phyloP scores from a whole-genome alignment of 2,113 vertebrate species.

The Poecilia latipinna region DNA sequence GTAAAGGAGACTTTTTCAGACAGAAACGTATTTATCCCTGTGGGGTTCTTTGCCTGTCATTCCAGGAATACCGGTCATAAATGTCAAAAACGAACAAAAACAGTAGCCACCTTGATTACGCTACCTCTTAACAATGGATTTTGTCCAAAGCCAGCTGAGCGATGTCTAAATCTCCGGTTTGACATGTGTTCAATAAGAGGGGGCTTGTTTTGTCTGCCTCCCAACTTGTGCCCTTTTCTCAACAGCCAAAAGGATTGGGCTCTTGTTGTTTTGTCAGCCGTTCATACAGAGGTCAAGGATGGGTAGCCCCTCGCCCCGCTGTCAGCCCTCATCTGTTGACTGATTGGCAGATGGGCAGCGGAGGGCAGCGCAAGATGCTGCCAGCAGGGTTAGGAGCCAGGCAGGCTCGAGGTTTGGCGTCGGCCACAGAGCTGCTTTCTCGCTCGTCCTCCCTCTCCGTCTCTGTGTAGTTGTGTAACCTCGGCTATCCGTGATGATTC shows the following conservation, averaged over 20 bases:
- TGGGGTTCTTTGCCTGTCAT: neutral
- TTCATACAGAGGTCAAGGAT: constrained; percentile 67
- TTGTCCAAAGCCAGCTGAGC: constrained; percentile 31
- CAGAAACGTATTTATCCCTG: neutral
- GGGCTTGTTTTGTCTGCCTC: constrained; percentile 40
- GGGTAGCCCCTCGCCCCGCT: constrained; percentile 43
- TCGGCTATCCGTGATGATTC: constrained; percentile 27
- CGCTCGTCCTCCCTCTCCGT: neutral
- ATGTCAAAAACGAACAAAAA: constrained; percentile 3
- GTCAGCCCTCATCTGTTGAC: constrained; percentile 51
- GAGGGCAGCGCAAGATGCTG: constrained; percentile 39
- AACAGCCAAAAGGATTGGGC: constrained; percentile 45
- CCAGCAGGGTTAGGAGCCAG: constrained; percentile 30
- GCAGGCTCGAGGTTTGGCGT: constrained; percentile 17
- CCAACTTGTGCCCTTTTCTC: constrained; percentile 39
- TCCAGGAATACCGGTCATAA: constrained; percentile 12
- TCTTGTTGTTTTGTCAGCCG: constrained; percentile 51
- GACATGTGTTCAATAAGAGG: constrained; percentile 49
- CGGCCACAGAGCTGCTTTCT: constrained; percentile 15
- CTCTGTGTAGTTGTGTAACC: constrained; percentile 22
- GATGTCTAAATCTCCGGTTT: constrained; percentile 25
- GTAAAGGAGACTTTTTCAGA: neutral
- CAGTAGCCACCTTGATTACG: constrained; percentile 15
- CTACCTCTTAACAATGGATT: constrained; percentile 28
- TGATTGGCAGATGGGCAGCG: constrained; percentile 41